Conservation (phyloP, 2,113 vertebrate species). For the Corythornis vintsioides region DNA sequence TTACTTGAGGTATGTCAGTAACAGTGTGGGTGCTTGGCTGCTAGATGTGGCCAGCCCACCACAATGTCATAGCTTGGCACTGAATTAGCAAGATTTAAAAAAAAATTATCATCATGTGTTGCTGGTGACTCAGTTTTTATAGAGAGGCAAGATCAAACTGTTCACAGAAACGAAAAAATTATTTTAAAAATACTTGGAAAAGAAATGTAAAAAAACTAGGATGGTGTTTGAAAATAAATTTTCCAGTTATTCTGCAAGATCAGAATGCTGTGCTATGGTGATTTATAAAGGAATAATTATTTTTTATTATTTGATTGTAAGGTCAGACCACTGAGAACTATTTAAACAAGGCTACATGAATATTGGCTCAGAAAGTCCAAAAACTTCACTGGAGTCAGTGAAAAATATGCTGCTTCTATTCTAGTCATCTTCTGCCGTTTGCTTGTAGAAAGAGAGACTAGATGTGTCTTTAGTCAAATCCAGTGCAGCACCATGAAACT, state of each 20-base stretch:
- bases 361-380: neutral
- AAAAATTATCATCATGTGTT: neutral
- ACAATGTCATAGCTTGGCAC: neutral
- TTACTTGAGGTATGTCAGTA: neutral
- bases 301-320: neutral
- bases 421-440: neutral
- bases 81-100: neutral
- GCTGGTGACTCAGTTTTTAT: neutral
- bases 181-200: neutral
- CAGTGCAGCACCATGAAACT: neutral
- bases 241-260: neutral
- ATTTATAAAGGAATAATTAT: neutral
- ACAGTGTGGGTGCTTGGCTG: neutral
- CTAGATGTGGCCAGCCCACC: neutral
- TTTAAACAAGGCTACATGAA: neutral
- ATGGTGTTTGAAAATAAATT: fast-evolving
- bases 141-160: neutral
- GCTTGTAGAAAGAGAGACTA: neutral
- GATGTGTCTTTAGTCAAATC: neutral
- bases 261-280: neutral
- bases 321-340: neutral
- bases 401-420: neutral
- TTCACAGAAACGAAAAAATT: neutral
- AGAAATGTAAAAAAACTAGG: neutral
- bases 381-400: neutral